phyloP scores from a whole-genome alignment of 2,797 vertebrate species.

The Mormyrops boulengeri region DNA sequence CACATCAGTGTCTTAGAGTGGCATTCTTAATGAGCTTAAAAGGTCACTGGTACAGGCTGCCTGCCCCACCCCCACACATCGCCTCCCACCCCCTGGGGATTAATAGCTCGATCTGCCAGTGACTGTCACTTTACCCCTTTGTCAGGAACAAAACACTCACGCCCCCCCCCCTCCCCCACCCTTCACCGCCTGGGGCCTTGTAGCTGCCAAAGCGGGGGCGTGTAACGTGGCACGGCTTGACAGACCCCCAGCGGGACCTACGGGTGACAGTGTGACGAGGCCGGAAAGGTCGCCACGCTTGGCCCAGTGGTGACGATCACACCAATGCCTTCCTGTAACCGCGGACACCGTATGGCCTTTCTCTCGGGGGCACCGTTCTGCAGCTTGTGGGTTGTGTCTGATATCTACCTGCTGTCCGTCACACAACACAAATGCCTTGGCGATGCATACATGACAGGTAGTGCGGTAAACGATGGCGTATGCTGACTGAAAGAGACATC shows the following conservation, averaged over 20 bases:
- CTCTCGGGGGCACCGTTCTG: neutral
- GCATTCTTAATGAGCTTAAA: conserved; percentile 12
- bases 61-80: neutral
- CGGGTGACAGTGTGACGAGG: neutral
- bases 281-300: neutral
- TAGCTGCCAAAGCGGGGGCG: neutral
- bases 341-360: neutral
- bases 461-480: neutral
- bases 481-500: neutral
- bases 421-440: neutral
- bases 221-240: neutral
- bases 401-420: neutral
- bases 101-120: neutral
- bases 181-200: neutral
- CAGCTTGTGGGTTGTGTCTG: neutral
- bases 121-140: neutral
- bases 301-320: neutral
- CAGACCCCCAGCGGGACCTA: neutral
- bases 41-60: neutral
- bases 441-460: neutral
- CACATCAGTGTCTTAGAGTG: neutral
- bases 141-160: neutral
- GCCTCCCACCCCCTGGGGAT: neutral
- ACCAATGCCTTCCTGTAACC: neutral
- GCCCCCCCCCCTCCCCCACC: neutral